These are phyloP conservation scores for Melieria picta DNA, from an alignment of 2,888 invertebrate species.

Conservation along the genomic window DNA sequence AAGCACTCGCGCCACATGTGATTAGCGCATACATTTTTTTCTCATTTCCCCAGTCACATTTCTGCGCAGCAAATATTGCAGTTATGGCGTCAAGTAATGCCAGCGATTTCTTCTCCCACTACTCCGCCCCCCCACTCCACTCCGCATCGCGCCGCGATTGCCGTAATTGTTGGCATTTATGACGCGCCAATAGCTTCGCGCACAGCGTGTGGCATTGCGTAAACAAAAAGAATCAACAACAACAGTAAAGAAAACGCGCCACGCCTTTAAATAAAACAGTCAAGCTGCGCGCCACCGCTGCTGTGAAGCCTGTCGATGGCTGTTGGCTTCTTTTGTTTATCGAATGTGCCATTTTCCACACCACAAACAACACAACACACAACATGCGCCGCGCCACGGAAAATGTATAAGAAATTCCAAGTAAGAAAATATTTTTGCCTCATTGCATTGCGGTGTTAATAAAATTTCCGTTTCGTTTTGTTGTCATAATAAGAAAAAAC, in stretches of 20 bases:
- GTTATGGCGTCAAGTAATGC: slow-evolving; percentile 2
- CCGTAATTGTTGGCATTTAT: slow-evolving; percentile 8
- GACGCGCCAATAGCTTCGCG: slow-evolving; percentile 10
- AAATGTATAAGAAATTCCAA: not conserved
- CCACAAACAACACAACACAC: not conserved
- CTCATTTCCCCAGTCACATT: too few species aligned
- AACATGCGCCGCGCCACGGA: not conserved
- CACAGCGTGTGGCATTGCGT: not conserved
- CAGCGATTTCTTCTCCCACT: slow-evolving; percentile 15
- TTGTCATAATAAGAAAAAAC: not conserved
- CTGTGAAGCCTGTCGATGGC: too few species aligned
- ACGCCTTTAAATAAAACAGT: too few species aligned
- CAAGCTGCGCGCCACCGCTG: too few species aligned
- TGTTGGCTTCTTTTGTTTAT: not conserved
- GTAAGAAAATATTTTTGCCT: not conserved
- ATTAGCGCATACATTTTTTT: too few species aligned
- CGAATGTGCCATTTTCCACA: slow-evolving; percentile 1
- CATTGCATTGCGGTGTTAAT: not conserved
- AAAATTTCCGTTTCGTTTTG: not conserved
- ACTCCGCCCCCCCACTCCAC: not conserved
- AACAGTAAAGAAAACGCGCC: too few species aligned
- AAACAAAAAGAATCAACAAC: not conserved
- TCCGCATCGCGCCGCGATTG: not conserved
- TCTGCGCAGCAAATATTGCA: too few species aligned
- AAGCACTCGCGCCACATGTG: too few species aligned